Conservation (phyloP, 2,888 invertebrate genomes). For the Melanchra persicariae region DNA sequence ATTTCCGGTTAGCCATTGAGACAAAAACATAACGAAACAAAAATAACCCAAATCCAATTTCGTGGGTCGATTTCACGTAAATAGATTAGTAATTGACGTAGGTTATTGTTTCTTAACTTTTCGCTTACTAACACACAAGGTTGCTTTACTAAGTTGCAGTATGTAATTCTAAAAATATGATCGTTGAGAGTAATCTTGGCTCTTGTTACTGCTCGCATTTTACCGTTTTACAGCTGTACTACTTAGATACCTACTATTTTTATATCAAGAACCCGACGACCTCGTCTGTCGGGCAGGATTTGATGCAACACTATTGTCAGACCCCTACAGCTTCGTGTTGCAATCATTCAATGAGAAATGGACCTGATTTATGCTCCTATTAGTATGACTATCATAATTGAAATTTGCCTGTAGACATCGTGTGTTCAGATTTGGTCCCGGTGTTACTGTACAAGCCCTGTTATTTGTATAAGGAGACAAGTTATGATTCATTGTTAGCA, state of each 20-base stretch:
- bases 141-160: slow-evolving; percentile 51
- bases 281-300: slow-evolving; percentile 77
- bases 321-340: slow-evolving; percentile 74
- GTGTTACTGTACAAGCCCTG: slow-evolving; percentile 55
- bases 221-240: slow-evolving; percentile 67
- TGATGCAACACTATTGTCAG: slow-evolving; percentile 81
- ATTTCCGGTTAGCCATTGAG: slow-evolving; percentile 32
- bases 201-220: slow-evolving; percentile 63
- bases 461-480: slow-evolving; percentile 66
- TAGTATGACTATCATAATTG: slow-evolving; percentile 43
- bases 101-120: slow-evolving; percentile 60
- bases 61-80: slow-evolving; percentile 48
- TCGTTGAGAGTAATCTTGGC: slow-evolving; percentile 51
- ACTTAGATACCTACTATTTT: slow-evolving; percentile 69
- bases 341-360: slow-evolving; percentile 68
- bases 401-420: slow-evolving; percentile 30
- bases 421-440: slow-evolving; percentile 57
- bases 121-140: slow-evolving; percentile 55
- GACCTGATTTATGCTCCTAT: slow-evolving; percentile 67
- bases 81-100: slow-evolving; percentile 48
- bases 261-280: slow-evolving; percentile 74
- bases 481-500: slow-evolving; percentile 77
- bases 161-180: slow-evolving; percentile 65
- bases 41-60: slow-evolving; percentile 50
- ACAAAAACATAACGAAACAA: slow-evolving; percentile 45